Evolutionary conservation across 2,113 vertebrate genomes (phyloP), one percentile per base, ranked within the genome.

Genomic region (Forbesichthys agassizii): DNA sequence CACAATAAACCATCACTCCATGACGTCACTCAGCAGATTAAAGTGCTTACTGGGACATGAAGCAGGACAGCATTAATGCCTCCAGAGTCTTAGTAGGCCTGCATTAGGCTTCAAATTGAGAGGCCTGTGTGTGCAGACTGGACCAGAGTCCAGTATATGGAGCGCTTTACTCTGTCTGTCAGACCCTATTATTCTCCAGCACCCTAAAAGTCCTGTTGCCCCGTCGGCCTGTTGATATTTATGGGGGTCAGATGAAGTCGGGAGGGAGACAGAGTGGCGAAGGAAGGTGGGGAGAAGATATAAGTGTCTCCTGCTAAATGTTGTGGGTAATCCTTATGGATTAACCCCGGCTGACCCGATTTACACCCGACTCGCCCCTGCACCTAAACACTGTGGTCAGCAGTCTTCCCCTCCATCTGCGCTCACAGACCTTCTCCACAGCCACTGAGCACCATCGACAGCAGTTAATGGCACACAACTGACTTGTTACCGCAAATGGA

Each of bases 271-370:
- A 58, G 66, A 18, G 55, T 7, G 0, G 54, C 62, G 51, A 59
- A 27, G 59, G 67, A 58, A 48, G 61, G 79, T 78, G 27, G 36
- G 66, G 7, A 79, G 69, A 59, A 73, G 74, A 91, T 69, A 86
- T 73, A 73, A 71, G 62, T 66, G 80, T 82, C 88, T 84, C 72
- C 75, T 87, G 88, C 82, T 90, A 91, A 93, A 92, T 83, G 76
- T 88, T 88, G 79, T 61, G 20, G 79, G 71, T 86, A 93, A 92
- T 92, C 87, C 84, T 74, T 68, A 66, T 75, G 87, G 90, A 89
- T 82, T 71, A 84, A 85, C 75, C 88, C 89, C 79, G 88, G 86
- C 86, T 92, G 93, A 91, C 89, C 79, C 9, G 88, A 87, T 89
- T 89, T 87, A 85, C 79, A 83, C 83, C 78, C 72, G 74, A 73